Base-by-base conservation (phyloP, 2,888 invertebrate genomes). In the Tinea pellionella region DNA sequence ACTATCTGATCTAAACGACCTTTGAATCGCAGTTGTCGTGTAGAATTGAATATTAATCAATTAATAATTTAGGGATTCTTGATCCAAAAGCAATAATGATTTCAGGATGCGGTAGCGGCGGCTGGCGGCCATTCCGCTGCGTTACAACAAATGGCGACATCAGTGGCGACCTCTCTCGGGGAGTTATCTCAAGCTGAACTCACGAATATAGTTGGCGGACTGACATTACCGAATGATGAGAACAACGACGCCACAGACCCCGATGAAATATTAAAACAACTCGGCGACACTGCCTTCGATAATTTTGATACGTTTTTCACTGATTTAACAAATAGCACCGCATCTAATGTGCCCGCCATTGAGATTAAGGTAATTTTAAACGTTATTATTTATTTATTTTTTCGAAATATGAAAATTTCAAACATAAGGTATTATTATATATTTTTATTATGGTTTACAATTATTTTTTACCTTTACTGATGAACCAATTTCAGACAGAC, bases 221-320 rank as follows among this genome's bases (percentile, higher is more conserved):
- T 92, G 53, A 90, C 91, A 30, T 75, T 89, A 9, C 88, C 89
- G 62, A 68, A 74, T 1, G 80, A 82, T 0, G 83, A 82, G 59
- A 77, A 80, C 0, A 77, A 77, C 71, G 71, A 59, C 47, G 88
- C 87, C 64, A 89, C 87, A 59, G 93, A 94, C 72, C 92, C 92
- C 59, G 94, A 94, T 65, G 94, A 95, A 68, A 91, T 95, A 63
- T 91, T 95, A 70, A 94, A 94, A 68, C 94, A 94, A 75, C 85
- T 95, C 51, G 93, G 93, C 37, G 96, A 96, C 69, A 92, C 94
- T 60, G 92, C 94, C 62, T 96, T 96, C 71, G 96, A 96, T 65
- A 89, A 90, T 77, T 91, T 96, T 67, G 96, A 96, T 72, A 93
- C 92, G 66, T 91, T 94, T 72, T 90, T 94, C 68, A 92, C 93